Base-by-base conservation (phyloP, 2,797 vertebrate species). In the Serranus cabrilla region DNA sequence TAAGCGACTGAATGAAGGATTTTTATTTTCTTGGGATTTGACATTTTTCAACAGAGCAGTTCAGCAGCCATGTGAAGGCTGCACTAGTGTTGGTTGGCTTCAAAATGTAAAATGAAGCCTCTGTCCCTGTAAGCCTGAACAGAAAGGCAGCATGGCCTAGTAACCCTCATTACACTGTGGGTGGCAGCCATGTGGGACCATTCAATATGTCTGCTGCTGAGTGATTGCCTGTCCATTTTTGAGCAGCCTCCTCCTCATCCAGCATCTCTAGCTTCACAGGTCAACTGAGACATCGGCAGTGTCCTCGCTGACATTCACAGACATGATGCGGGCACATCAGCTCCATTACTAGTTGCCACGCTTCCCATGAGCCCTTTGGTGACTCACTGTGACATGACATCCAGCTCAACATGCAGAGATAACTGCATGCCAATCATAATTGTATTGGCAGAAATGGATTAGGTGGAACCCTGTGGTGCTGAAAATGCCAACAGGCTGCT, bases 81-180 rank as follows among this genome's bases (percentile, higher is more conserved):
- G 72, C 61, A 21, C 34, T 7, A 4, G 60, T 67, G 58, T 81
- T 84, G 56, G 65, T 68, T 79, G 78, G 80, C 71, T 71, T 89
- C 75, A 81, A 78, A 78, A 74, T 70, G 34, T 66, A 83, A 73
- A 83, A 86, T 85, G 61, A 73, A 72, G 74, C 76, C 43, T 56
- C 69, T 80, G 78, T 77, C 54, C 47, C 76, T 39, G 37, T 73
- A 57, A 78, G 78, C 66, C 58, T 82, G 76, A 87, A 74, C 55
- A 74, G 74, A 81, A 61, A 80, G 80, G 71, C 85, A 71, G 83
- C 76, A 46, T 64, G 82, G 73, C 69, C 71, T 65, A 85, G 81
- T 90, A 85, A 89, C 88, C 87, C 72, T 90, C 88, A 91, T 90
- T 92, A 91, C 82, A 54, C 83, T 61, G 67, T 51, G 82, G 82